Evolutionary conservation across 2,888 invertebrate species (phyloP), one percentile per base, ranked within the genome.

Genomic region (Drosophila subsilvestris): DNA sequence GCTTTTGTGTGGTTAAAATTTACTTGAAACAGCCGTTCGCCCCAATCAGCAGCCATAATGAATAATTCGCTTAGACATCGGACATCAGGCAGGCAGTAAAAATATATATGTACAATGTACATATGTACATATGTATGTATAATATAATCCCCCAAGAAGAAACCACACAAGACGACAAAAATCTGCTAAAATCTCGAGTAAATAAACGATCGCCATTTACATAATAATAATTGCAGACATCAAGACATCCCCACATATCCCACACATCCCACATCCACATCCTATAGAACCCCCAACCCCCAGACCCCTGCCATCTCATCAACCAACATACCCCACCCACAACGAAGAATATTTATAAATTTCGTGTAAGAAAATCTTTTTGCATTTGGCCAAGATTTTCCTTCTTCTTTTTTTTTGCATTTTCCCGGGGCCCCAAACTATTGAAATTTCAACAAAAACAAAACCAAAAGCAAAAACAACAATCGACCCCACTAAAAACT

Each of bases 221-320:
- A 84, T 78, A 88, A 83, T 87, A 76, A 82, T 87, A 78, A 82
- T 76, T 80, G 78, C 80, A 55, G 76, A 76, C 78, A 79, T 76
- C 48, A 73, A 73, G 54, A 67, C 62, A 20, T 9, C 55, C 53
- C 54, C 63, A 9, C 58, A 43, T 49, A 25, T 2, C 56, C 56
- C 25, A 32, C 44, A 44, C 29, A 29, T 29, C 10, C 14, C 44
- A 43, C 25, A 37, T 20, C 48, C 47, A 49, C 56, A 66, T 66
- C 44, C 50, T 45, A 42, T 22, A 32, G 18, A 53, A 8, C 49
- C 55, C 54, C 59, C 25, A 56, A 43, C 49, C 47, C 50, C 48
- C n/a, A 8, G 32, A 29, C 8, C 17, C 60, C 27, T 27, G 48
- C 51, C 8, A 25, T 25, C 25, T 2, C 0, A 6, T 3, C 32